Base-by-base conservation (phyloP, 2,888 invertebrate genomes). In the Pammene fasciana region DNA sequence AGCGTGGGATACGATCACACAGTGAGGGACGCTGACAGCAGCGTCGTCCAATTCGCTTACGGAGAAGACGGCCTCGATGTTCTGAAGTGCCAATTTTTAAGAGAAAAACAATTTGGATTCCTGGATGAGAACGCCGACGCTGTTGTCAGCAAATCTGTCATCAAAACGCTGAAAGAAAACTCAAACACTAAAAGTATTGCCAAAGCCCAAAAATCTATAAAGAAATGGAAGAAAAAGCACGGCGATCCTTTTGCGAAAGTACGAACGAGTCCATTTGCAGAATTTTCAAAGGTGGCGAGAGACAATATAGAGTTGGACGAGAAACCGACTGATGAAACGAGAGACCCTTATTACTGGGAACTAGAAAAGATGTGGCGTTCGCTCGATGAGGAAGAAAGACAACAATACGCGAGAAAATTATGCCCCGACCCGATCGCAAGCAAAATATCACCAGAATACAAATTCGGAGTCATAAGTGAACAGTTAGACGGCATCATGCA, bases 61-160 rank as follows among this genome's bases (percentile, higher is more conserved):
- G 99, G 99, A 0, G 99, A 99, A 92, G 99, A 99, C 84, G 97
- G 97, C 0, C 93, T 97, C 76, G 99, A 99, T 81, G 96, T 99
- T 57, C 92, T 95, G 0, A 97, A 97, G 85, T 95, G 97, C 0
- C 96, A 97, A 76, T 99, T 97, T 85, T 92, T 99, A 13, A 95
- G 94, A 64, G 82, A 94, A 48, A 94, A 96, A 61, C 96, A 97
- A 78, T 90, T 98, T 45, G 92, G 94, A 16, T 98, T 99, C 82
- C 92, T 99, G 8, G 94, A 95, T n/a, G 94, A 96, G 41, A 99
- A 99, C 87, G 91, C 94, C 0, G 88, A 94, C 6, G 95, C 95
- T 0, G 94, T 97, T 41, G 78, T 95, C 0, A 89, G 95, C 65
- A 88, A 94, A 61, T 87, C 93, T 8, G 84, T 94, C 3, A 76